Conservation (phyloP, 2,113 vertebrate species). For the Pardalotus punctatus region DNA sequence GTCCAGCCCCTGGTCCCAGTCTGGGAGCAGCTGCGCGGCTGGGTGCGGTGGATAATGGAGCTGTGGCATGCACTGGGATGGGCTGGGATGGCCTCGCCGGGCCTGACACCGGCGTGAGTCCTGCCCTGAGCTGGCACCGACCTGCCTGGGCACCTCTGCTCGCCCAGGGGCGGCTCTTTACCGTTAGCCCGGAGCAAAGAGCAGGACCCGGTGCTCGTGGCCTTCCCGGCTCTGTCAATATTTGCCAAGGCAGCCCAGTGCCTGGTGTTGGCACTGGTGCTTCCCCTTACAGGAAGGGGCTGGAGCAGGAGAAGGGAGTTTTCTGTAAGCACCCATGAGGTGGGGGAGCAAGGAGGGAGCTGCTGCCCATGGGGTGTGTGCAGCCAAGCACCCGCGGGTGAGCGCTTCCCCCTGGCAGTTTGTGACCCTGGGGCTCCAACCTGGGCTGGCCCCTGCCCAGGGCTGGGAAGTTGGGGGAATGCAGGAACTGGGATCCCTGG, state of each 20-base stretch:
- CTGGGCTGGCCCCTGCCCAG: accelerated
- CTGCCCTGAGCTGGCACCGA: neutral
- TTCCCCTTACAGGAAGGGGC: slow-evolving; percentile 44
- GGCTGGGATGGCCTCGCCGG: neutral
- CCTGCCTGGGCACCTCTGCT: neutral
- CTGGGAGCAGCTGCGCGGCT: neutral
- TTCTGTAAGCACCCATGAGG: neutral
- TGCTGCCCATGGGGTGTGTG: neutral
- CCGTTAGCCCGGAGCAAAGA: slow-evolving; percentile 52
- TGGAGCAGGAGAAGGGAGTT: neutral
- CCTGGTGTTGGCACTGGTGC: neutral
- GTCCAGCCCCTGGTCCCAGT: accelerated
- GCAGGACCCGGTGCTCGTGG: neutral
- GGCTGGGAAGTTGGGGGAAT: accelerated
- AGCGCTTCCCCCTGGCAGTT: neutral
- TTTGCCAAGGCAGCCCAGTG: neutral
- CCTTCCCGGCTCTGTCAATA: slow-evolving; percentile 38
- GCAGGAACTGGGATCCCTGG: neutral
- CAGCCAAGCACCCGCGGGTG: accelerated
- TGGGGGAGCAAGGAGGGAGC: neutral
- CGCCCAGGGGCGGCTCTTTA: neutral
- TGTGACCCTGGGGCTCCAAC: accelerated
- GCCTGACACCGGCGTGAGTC: neutral
- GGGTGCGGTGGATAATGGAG: neutral
- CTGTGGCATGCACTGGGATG: accelerated